phyloP scores from a whole-genome alignment of 2,113 vertebrate species.

The Pteronura brasiliensis region DNA sequence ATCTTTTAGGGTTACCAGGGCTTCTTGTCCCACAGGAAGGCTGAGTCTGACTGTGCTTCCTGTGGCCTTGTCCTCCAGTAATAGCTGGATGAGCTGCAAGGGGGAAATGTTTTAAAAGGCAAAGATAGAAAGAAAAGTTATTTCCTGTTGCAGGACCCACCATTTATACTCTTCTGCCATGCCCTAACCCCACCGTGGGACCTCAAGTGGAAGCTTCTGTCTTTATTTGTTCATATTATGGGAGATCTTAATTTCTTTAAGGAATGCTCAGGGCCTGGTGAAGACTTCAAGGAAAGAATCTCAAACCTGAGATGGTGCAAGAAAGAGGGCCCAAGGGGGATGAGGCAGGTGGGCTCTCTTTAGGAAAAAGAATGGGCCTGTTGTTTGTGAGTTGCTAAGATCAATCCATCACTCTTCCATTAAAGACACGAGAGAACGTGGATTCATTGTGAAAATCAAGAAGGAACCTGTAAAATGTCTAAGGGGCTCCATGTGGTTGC shows the following conservation, averaged over 20 bases:
- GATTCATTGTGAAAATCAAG: not conserved
- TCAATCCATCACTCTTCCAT: not conserved
- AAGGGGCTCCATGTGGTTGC: fast-evolving
- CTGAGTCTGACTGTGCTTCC: conserved; percentile 55
- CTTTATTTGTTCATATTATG: not conserved
- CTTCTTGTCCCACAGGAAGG: conserved; percentile 66
- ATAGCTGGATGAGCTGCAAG: conserved; percentile 67
- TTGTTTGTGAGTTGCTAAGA: not conserved
- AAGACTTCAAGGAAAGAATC: not conserved
- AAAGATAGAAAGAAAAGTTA: not conserved
- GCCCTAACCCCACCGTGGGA: fast-evolving
- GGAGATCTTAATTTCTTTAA: not conserved
- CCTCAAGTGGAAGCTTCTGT: not conserved
- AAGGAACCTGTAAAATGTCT: not conserved
- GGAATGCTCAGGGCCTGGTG: not conserved
- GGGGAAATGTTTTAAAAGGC: not conserved
- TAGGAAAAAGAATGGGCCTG: not conserved
- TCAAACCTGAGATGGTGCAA: not conserved
- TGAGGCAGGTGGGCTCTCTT: not conserved
- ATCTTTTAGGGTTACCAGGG: conserved; percentile 61
- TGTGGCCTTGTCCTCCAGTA: conserved; percentile 69
- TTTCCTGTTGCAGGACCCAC: not conserved
- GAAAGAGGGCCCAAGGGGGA: fast-evolving
- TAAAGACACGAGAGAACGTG: fast-evolving
- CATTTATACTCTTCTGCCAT: not conserved